phyloP scores from a whole-genome alignment of 2,797 vertebrate genomes.

The Prunella strophiata region DNA sequence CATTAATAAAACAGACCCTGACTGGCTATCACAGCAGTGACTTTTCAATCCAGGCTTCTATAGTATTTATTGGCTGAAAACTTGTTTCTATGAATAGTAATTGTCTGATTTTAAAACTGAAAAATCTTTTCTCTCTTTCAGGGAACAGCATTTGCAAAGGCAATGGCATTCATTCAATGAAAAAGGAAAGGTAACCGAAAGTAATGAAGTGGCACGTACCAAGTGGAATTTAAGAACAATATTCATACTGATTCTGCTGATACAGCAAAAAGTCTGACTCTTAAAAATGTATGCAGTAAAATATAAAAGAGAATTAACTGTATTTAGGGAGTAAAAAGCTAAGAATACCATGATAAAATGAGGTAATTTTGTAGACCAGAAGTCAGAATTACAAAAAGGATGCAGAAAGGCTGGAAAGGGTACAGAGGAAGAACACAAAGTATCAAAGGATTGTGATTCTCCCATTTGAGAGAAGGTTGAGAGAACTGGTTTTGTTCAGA shows the following conservation, averaged over 20 bases:
- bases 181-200: background rate
- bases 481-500: too few relatives aligned
- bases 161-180: background rate
- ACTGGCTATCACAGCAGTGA: background rate
- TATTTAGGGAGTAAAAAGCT: background rate
- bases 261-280: background rate
- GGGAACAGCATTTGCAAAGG: background rate
- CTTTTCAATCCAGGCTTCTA: slow-evolving; percentile 29
- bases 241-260: background rate
- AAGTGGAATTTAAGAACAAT: background rate
- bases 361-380: background rate
- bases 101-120: slow-evolving; percentile 43
- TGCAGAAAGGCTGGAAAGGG: background rate
- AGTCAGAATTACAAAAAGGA: background rate
- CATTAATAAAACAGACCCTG: slow-evolving; percentile 61
- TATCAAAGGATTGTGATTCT: background rate
- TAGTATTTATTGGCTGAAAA: slow-evolving; percentile 40
- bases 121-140: background rate
- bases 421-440: background rate
- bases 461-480: background rate
- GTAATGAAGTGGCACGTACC: background rate
- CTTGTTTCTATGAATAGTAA: slow-evolving; percentile 5
- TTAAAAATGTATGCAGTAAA: background rate
- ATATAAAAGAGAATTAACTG: background rate
- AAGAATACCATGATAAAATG: background rate